phyloP scores from a whole-genome alignment of 2,888 invertebrate genomes.

The Metacarcinus magister region DNA sequence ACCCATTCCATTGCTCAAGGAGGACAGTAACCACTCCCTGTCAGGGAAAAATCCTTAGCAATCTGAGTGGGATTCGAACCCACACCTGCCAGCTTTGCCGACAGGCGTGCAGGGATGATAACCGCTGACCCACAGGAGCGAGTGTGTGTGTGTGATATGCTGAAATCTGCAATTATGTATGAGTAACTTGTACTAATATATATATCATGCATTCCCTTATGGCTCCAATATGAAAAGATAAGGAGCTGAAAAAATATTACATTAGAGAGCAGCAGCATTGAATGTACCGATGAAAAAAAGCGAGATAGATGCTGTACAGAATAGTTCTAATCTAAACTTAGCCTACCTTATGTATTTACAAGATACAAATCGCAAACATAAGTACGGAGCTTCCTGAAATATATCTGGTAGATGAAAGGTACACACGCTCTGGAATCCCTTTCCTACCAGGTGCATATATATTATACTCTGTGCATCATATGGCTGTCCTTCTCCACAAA shows the following conservation, averaged over 20 bases:
- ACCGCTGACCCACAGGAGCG: neutral
- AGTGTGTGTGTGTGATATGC: neutral
- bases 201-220: neutral
- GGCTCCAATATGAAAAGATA: neutral
- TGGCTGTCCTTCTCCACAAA: neutral
- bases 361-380: neutral
- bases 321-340: neutral
- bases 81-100: too few species aligned
- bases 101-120: too few species aligned
- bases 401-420: slow-evolving; percentile 5
- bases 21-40: too few species aligned
- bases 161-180: neutral
- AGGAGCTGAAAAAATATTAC: neutral
- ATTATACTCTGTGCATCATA: neutral
- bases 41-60: too few species aligned
- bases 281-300: neutral
- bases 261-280: neutral
- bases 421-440: neutral
- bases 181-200: neutral
- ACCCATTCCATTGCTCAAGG: too few species aligned
- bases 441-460: neutral
- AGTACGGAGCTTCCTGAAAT: slow-evolving; percentile 37
- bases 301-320: slow-evolving; percentile 37
- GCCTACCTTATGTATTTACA: slow-evolving; percentile 3
- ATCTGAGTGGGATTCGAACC: too few species aligned